Evolutionary conservation across 2,888 invertebrate genomes (phyloP), one percentile per base, ranked within the genome.

Genomic region (Lapara coniferarum): DNA sequence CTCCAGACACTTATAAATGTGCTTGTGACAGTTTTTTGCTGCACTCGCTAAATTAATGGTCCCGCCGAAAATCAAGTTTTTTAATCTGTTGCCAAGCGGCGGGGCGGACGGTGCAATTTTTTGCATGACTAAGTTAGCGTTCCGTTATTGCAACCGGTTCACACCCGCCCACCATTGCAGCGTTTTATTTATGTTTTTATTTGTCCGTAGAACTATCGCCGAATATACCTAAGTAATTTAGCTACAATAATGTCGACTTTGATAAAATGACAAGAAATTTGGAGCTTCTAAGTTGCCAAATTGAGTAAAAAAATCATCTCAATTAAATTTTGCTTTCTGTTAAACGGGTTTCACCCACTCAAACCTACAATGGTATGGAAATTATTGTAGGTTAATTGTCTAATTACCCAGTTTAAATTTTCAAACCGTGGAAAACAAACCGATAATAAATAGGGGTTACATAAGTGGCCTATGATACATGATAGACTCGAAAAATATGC

Each of bases 111-210:
- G 55, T 67, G 77, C 74, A 77, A 71, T 77, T 76, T 78, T 75
- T 77, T 73, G 78, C 80, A 75, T 71, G 72, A 72, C 69, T 69
- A 71, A 73, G 69, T 72, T 63, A 13, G 49, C 69, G 51, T 74
- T 10, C 80, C 80, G 80, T 78, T 79, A 76, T 59, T 71, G 59
- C 63, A 72, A 75, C 79, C 71, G 71, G 79, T 78, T 75, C 69
- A 66, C 19, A 49, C 72, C 66, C 37, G 25, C 52, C 52, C 56
- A 51, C 53, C 13, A 49, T n/a, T 51, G 1, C 12, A 1, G 19
- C 16, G 55, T 16, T 13, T 55, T 56, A 53, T 67, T 53, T 52
- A 37, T 37, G 37, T 10, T 13, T 67, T 67, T 37, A 37, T 53
- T 53, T 44, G 8, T n/a, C 19, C 19, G 16, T 25, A 53, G 16